Base-by-base conservation (phyloP, 2,888 invertebrate species). In the Microctonus aethiopoides region DNA sequence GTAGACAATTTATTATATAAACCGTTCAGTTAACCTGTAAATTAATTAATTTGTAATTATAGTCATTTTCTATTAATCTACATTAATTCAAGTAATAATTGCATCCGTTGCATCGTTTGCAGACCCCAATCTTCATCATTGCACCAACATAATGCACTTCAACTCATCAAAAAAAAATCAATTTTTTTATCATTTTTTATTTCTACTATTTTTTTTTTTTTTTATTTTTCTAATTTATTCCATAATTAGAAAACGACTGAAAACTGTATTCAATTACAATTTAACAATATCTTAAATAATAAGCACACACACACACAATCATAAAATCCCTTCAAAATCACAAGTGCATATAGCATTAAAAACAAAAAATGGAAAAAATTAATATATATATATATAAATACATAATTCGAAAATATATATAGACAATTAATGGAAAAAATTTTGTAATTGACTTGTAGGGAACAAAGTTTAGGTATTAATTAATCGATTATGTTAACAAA, bases 231-330 rank as follows among this genome's bases (percentile, higher is more conserved):
- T n/a, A n/a, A n/a, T n/a, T n/a, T 68, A 39, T 64, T 75, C 75
- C 72, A 75, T 73, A 77, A 76, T 75, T 80, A 78, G 76, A 71
- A 75, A 81, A 79, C 76, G 80, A 81, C 81, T 80, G 81, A 77
- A 76, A 74, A 77, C 73, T 79, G 73, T 79, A 79, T 73, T 80
- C 73, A 75, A 76, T 16, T 78, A 79, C 67, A 72, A 77, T 74
- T 75, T 70, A 74, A 76, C 66, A 68, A 72, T 78, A 77, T 78
- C 70, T 75, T 72, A 71, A 72, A 69, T 67, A 71, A 72, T 71
- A 71, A 71, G 65, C 39, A 56, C 22, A 60, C n/a, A 56, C 22
- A 60, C n/a, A n/a, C 16, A 46, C 46, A 46, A 16, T 46, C 16
- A 46, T 51, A 62, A 59, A 67, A 29, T 32, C 68, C 71, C 68